These are phyloP conservation scores for Pocillopora damicornis DNA, from an alignment of 64 coral and sea anemone species.

Conservation along the genomic window DNA sequence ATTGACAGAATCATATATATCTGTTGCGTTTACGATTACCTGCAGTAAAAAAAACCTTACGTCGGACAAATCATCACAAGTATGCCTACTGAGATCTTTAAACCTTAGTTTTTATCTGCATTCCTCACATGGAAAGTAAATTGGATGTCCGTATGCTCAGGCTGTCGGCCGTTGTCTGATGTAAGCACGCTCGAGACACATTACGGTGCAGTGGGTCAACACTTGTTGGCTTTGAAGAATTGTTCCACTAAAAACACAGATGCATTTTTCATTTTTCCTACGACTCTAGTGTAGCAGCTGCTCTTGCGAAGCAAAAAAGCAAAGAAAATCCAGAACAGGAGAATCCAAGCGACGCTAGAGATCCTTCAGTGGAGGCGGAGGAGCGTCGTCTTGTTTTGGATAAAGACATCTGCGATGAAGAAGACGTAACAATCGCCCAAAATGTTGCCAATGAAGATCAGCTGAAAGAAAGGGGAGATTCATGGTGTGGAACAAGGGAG, in stretches of 20 bases:
- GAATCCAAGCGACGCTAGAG: constrained; percentile 3
- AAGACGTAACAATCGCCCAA: constrained; percentile 1
- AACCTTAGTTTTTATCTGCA: no score
- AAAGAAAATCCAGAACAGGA: constrained; percentile 25
- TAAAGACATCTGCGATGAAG: constrained; percentile 15
- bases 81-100: no score
- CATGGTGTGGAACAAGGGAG: background rate
- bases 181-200: no score
- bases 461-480: background rate
- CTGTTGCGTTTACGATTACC: no score
- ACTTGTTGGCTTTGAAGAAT: no score
- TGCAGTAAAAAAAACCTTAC: no score
- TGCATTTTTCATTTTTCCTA: background rate
- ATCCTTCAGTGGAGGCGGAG: constrained; percentile 21
- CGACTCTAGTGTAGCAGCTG: background rate
- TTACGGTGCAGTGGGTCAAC: no score
- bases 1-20: no score
- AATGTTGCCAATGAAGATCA: background rate
- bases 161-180: no score
- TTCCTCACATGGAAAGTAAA: no score
- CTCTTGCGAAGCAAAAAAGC: background rate
- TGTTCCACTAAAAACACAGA: background rate
- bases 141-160: no score
- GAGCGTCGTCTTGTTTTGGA: constrained; percentile 22
- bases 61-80: no score